Base-by-base conservation (phyloP, 2,797 vertebrate species). In the Eulemur rubriventer region DNA sequence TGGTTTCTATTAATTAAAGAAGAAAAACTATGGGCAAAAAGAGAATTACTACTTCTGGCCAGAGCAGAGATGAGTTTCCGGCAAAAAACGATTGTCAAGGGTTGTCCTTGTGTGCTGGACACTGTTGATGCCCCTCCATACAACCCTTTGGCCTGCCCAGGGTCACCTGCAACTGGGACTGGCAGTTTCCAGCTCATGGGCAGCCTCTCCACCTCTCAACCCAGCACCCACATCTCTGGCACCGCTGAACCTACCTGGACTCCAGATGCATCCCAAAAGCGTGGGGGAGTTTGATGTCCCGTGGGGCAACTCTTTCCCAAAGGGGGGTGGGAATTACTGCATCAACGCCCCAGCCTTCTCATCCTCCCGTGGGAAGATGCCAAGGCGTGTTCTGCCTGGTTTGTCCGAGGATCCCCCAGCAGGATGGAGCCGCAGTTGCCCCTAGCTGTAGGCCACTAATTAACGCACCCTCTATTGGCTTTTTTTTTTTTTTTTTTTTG, bases 301-400 rank as follows among this genome's bases (percentile, higher is more conserved):
- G 41, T 22, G 72, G 28, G 67, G 30, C 6, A 0, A 43, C 28
- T 24, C 35, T 16, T 69, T 28, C 43, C n/a, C 72, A 61, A 43
- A 50, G n/a, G 0, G 2, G 0, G 16, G 11, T 4, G 7, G 18
- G 28, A 20, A 12, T 0, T 17, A 17, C 43, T 6, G 1, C 41
- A 61, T 24, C 13, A 10, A 0, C 1, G 33, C 22, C 16, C 35
- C 59, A 6, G 35, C 48, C 28, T 57, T 13, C 20, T 33, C 12
- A 24, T 7, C 24, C 85, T 20, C 35, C 48, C 0, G 9, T 11
- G n/a, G 57, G 59, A 72, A 55, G 55, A 30, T 28, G 35, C 43
- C 5, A 18, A 33, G 43, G 35, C 10, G 6, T 13, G 7, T 65
- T 70, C 52, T 43, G 59, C 22, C 55, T 52, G 52, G n/a, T 35